Conservation (phyloP, 2,888 invertebrate species). For the Cyclophora punctaria region DNA sequence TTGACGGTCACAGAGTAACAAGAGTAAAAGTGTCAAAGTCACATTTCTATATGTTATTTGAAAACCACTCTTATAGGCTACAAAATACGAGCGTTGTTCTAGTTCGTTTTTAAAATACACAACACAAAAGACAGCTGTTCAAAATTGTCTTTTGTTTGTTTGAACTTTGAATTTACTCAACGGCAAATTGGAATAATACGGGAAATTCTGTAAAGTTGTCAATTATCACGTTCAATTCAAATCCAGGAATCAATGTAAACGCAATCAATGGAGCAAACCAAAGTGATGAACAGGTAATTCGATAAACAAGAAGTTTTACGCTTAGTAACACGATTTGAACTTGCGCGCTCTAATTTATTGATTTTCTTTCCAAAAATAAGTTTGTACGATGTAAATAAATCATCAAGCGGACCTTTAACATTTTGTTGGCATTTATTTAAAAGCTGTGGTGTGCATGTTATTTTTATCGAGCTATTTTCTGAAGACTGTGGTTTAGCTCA, state of each 20-base stretch:
- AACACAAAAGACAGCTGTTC: slow-evolving; percentile 22
- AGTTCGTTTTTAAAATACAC: slow-evolving; percentile 7
- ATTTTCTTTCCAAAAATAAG: slow-evolving; percentile 70
- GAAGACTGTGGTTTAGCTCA: slow-evolving; percentile 1
- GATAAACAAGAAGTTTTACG: slow-evolving; percentile 13
- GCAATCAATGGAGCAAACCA: slow-evolving; percentile 36
- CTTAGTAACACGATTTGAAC: slow-evolving; percentile 43
- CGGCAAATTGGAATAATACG: slow-evolving; percentile 25
- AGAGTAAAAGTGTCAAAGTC: too few species aligned
- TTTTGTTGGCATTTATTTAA: slow-evolving; percentile 34
- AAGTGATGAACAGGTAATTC: slow-evolving; percentile 41
- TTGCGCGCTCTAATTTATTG: slow-evolving; percentile 70
- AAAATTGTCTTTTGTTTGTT: slow-evolving; percentile 20
- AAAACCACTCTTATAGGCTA: background rate
- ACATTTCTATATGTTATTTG: too few species aligned
- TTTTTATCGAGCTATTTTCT: slow-evolving; percentile 9
- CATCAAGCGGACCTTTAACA: slow-evolving; percentile 48
- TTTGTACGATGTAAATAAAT: slow-evolving; percentile 71
- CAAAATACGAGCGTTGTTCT: slow-evolving; percentile 12
- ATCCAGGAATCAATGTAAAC: background rate
- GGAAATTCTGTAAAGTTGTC: slow-evolving; percentile 1
- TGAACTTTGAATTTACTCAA: slow-evolving; percentile 16
- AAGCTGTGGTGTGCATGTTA: slow-evolving; percentile 9
- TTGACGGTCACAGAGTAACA: too few species aligned
- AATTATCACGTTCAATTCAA: slow-evolving; percentile 1